phyloP scores from a whole-genome alignment of 92 coral and sea anemone species.

The Bergia puertoricense region DNA sequence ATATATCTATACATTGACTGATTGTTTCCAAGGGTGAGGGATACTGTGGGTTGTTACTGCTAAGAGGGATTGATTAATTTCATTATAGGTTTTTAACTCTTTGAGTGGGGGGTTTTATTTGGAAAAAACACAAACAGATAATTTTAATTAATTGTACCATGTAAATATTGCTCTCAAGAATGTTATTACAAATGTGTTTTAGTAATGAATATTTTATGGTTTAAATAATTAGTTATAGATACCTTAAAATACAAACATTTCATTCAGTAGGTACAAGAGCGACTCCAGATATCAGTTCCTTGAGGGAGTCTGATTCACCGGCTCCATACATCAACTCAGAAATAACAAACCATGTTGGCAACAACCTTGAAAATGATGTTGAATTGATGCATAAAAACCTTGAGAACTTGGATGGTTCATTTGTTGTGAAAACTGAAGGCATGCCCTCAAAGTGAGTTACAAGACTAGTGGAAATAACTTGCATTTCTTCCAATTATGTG shows the following conservation, averaged over 20 bases:
- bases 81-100: too few species aligned
- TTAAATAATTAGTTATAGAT: background rate
- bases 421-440: constrained; percentile 67
- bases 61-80: too few species aligned
- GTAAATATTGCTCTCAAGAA: background rate
- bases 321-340: constrained; percentile 62
- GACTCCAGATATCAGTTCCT: constrained; percentile 6
- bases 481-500: background rate
- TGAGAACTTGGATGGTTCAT: constrained; percentile 55
- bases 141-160: too few species aligned
- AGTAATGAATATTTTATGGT: too few species aligned
- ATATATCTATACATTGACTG: too few species aligned
- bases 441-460: constrained; percentile 60
- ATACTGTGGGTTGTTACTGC: too few species aligned
- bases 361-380: constrained; percentile 62
- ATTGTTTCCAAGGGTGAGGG: too few species aligned
- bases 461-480: background rate
- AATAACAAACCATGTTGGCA: constrained; percentile 64
- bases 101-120: too few species aligned
- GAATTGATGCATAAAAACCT: constrained; percentile 57
- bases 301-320: constrained; percentile 84
- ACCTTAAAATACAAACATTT: background rate
- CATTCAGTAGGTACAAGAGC: background rate
- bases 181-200: background rate
- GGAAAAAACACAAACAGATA: too few species aligned